A percentile compares a stretch with the other conserved stretches of the same genome.
These are phyloP conservation scores for Typhlichthys subterraneus DNA, from an alignment of 2,797 vertebrate species.

Conservation along the genomic window DNA sequence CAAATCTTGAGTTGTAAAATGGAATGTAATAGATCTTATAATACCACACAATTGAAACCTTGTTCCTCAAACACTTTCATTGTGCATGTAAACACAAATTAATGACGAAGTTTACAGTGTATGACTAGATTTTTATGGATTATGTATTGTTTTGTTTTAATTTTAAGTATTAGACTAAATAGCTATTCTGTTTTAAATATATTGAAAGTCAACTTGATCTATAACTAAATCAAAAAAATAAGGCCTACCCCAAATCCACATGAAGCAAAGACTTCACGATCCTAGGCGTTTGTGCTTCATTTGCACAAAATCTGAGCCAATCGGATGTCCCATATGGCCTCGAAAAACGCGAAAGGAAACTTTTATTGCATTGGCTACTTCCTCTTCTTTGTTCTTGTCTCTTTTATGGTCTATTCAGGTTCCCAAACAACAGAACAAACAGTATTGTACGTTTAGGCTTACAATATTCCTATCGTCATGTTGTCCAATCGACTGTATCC, in stretches of 20 bases:
- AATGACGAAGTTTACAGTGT: too few relatives aligned
- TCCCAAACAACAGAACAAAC: constrained; percentile 67
- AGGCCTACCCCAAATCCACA: too few relatives aligned
- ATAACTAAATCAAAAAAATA: too few relatives aligned
- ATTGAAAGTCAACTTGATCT: too few relatives aligned
- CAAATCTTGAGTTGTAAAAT: too few relatives aligned
- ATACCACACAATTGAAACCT: too few relatives aligned
- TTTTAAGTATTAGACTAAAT: too few relatives aligned
- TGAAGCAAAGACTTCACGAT: background rate
- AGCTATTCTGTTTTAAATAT: too few relatives aligned
- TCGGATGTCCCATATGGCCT: constrained; percentile 73
- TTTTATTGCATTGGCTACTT: constrained; percentile 77
- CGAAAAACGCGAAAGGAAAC: constrained; percentile 65
- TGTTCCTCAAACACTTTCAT: background rate
- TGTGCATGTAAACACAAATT: background rate
- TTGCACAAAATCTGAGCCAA: constrained; percentile 46
- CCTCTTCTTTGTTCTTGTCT: constrained; percentile 77
- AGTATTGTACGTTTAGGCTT: constrained; percentile 61
- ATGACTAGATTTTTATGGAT: too few relatives aligned
- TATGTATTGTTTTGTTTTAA: too few relatives aligned
- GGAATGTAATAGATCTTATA: too few relatives aligned
- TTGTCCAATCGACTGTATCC: constrained; percentile 36
- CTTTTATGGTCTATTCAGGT: constrained; percentile 73
- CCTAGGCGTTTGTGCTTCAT: constrained; percentile 43
- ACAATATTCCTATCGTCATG: constrained; percentile 60